These are phyloP conservation scores for Hypselothyrea guttata DNA, from an alignment of 2,888 invertebrate genomes.

Conservation along the genomic window DNA sequence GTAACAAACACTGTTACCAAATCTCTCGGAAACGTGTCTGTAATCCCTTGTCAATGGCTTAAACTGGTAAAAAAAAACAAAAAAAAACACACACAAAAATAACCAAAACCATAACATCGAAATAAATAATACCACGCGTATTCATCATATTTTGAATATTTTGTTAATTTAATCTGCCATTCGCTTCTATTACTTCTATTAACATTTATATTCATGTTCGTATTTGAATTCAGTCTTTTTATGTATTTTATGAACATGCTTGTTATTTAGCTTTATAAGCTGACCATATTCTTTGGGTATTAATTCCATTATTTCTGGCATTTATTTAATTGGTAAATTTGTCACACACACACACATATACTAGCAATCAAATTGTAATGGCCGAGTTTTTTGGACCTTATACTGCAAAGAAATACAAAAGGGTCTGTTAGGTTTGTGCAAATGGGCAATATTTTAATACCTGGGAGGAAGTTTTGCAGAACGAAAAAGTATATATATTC, in stretches of 20 bases:
- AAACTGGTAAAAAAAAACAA: slow-evolving; percentile 7
- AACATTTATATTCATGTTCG: neutral
- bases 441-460: too few relatives aligned
- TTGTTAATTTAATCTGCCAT: slow-evolving; percentile 25
- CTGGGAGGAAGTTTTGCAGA: too few relatives aligned
- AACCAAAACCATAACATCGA: too few relatives aligned
- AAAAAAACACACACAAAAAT: too few relatives aligned
- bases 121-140: slow-evolving; percentile 8
- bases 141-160: slow-evolving; percentile 29
- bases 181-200: neutral
- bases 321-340: slow-evolving; percentile 72
- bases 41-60: slow-evolving; percentile 22
- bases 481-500: too few relatives aligned
- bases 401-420: too few relatives aligned
- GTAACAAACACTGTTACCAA: neutral
- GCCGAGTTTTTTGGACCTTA: slow-evolving; percentile 21
- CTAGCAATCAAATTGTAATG: slow-evolving; percentile 47
- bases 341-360: slow-evolving; percentile 37
- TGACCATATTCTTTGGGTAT: slow-evolving; percentile 41
- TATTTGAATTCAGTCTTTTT: slow-evolving; percentile 27
- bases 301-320: slow-evolving; percentile 63
- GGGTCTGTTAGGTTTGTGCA: too few relatives aligned
- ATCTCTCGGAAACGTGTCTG: slow-evolving; percentile 4
- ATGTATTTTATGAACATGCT: slow-evolving; percentile 23
- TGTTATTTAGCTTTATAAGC: slow-evolving; percentile 40